These are phyloP conservation scores for Drosophila lini DNA, from an alignment of 1,140 invertebrate species.

Conservation along the genomic window DNA sequence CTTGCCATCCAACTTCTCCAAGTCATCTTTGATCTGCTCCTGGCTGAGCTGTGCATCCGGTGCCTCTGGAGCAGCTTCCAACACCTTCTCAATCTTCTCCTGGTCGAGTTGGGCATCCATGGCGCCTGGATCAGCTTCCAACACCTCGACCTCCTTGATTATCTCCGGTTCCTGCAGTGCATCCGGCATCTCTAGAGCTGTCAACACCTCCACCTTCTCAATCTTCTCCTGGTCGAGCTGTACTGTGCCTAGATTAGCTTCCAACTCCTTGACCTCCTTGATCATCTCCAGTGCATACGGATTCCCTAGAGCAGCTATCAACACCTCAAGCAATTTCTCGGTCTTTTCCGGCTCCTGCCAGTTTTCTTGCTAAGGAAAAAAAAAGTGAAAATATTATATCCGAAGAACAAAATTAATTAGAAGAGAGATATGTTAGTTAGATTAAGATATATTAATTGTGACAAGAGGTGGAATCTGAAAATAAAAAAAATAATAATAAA, in stretches of 20 bases:
- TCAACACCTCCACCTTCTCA: neutral
- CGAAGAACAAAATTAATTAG: neutral
- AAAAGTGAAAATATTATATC: neutral
- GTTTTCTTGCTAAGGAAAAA: neutral
- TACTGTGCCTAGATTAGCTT: too few species aligned
- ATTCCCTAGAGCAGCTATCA: neutral
- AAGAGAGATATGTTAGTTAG: neutral
- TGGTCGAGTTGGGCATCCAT: too few species aligned
- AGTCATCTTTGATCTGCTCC: neutral
- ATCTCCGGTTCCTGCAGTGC: neutral
- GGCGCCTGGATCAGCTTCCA: too few species aligned
- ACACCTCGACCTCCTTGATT: neutral
- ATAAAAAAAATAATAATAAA: neutral
- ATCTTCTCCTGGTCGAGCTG: too few species aligned
- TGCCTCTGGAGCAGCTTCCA: neutral
- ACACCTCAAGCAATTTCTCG: neutral
- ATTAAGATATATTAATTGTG: neutral
- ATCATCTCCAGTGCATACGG: neutral
- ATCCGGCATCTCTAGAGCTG: neutral
- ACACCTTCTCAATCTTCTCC: too few species aligned
- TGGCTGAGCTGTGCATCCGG: neutral
- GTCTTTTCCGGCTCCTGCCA: neutral
- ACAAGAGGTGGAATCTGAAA: slow-evolving; percentile 1
- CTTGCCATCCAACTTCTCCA: neutral
- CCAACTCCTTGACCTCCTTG: neutral